A percentile compares a stretch with the other conserved stretches of the same genome.
Conservation (phyloP, 2,888 invertebrate genomes). For the Eurytoma californica region DNA sequence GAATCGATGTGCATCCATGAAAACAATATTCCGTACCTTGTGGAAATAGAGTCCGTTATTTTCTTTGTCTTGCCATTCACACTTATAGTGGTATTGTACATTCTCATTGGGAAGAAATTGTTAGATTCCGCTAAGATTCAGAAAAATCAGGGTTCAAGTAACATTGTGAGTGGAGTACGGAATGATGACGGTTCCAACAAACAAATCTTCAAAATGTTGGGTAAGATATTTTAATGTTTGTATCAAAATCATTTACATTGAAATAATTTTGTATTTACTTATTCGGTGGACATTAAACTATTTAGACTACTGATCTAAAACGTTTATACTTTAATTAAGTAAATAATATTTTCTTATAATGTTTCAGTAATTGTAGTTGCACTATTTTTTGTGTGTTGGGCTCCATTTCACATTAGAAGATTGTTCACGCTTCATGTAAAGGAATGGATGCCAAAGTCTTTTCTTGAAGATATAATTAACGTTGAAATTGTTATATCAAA, state of each 20-base stretch:
- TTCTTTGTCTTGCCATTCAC: constrained; percentile 5
- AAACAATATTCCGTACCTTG: background rate
- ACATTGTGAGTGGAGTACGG: no score
- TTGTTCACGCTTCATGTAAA: background rate
- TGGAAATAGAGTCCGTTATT: background rate
- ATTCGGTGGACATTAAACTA: no score
- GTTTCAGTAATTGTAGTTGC: constrained; percentile 1
- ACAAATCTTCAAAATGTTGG: constrained; percentile 8
- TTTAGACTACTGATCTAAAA: no score
- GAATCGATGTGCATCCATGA: no score
- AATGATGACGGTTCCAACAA: background rate
- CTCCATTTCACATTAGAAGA: constrained; percentile 7
- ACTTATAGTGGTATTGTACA: background rate
- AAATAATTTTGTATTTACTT: no score
- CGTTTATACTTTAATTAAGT: background rate
- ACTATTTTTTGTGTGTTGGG: constrained; percentile 22
- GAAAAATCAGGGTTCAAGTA: background rate
- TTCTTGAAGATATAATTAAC: no score
- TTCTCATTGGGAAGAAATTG: background rate
- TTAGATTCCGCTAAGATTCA: background rate
- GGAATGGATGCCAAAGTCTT: no score
- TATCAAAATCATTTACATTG: background rate
- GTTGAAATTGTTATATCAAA: no score
- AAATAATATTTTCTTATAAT: background rate
- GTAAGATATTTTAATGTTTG: background rate